Evolutionary conservation across 37 sponge, comb jelly and placozoan genomes (phyloP), one percentile per base, ranked within the genome.

Genomic region (Ianthella basta): DNA sequence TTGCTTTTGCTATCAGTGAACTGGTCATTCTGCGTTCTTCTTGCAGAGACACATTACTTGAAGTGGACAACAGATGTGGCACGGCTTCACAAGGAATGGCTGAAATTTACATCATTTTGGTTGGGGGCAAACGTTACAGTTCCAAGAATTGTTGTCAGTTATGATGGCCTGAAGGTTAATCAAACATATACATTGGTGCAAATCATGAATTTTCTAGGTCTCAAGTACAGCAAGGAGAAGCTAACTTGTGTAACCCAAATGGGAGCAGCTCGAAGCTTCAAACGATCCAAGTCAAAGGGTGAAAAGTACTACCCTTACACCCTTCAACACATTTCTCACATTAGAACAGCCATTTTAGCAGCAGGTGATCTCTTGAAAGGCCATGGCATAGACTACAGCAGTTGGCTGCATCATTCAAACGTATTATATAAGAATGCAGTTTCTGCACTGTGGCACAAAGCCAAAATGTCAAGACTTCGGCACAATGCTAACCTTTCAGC

Each of bases 281-380:
- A 64, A 30, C 23, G 66, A 30, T 29, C 8, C 8, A 29, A 64
- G 8, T 30, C 66, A 64, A 30, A 16, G 14, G 23, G n/a, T 30
- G n/a, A 30, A 16, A 64, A 64, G 66, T 64, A 20, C 66, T 64
- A 64, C 66, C 66, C 66, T 64, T 64, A 64, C 27, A 64, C 20
- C n/a, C 23, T 24, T 21, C 29, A 64, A 8, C 66, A 64, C 29
- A 8, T 64, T 24, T 10, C n/a, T 64, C 66, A 29, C n/a, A 10
- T 64, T 10, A 10, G 66, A 30, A 24, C 23, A 30, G 23, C 66
- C 66, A 64, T 64, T 16, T 16, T 64, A 30, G 23, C 66, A 10
- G 8, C 27, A 30, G 29, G 27, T 10, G 8, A 24, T 16, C 14
- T 64, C 29, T 30, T 64, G n/a, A 16, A 10, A 29, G 27, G n/a